Base-by-base conservation (phyloP, 2,113 vertebrate species). In the Apaloderma vittatum region DNA sequence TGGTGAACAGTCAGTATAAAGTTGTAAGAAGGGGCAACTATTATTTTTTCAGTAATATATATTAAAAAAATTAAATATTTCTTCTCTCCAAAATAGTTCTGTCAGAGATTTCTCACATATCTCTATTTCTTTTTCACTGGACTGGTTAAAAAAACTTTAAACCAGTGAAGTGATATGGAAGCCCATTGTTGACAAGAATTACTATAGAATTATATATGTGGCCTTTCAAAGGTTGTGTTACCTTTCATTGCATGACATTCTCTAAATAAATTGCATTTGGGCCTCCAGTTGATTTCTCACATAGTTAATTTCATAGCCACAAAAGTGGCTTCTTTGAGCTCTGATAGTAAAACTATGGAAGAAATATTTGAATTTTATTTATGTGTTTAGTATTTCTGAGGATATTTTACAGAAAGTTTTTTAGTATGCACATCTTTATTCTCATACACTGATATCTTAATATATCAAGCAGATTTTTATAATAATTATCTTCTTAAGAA, bases 401-500 rank as follows among this genome's bases (percentile, higher is more conserved):
- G 29, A 22, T 81, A 52, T 79, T 88, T 88, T 77, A n/a, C 34
- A 83, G 18, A 46, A 88, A 22, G 8, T 9, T 8, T 30, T 32
- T 51, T 59, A 9, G 11, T 19, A 45, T 72, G 30, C 0, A 1
- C 16, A 77, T 48, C 17, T 91, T 89, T 87, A 66, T 65, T 84
- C 15, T 68, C 16, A 52, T 40, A 30, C 15, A 74, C 9, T 59
- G 14, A 43, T 55, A 58, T 58, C 32, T 46, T 89, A 89, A 86
- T 68, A 52, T 54, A 74, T 54, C 3, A 74, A 95, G 62, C 7
- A 61, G 48, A 59, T 68, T 95, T 95, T 95, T 91, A 48, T 21
- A 86, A 57, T 78, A 93, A 76, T 96, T 94, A 71, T 85, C 73
- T 84, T 88, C 46, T 75, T 65, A 80, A 70, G 68, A 94, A 86